These are phyloP conservation scores for Drosophila mimetica DNA, from an alignment of 2,888 invertebrate species.

Conservation along the genomic window DNA sequence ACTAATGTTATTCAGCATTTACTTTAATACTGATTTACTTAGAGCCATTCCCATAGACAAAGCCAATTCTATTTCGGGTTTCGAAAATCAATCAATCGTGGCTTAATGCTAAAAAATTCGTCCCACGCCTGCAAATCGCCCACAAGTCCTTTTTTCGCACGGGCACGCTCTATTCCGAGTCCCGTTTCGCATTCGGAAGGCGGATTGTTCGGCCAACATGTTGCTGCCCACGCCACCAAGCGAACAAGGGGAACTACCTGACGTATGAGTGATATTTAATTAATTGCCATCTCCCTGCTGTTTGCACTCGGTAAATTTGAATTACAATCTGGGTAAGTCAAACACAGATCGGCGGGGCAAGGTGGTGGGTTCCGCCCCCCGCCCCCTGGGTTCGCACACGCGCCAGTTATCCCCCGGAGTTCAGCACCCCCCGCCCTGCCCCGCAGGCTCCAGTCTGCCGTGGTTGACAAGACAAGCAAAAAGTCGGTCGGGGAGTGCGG, in stretches of 20 bases:
- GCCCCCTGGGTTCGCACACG: background rate
- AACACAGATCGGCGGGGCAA: slow-evolving; percentile 5
- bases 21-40: background rate
- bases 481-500: slow-evolving; percentile 17
- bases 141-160: background rate
- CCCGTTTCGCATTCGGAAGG: slow-evolving; percentile 22
- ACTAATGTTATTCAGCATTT: no score
- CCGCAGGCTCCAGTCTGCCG: slow-evolving; percentile 18
- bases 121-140: background rate
- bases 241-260: slow-evolving; percentile 29
- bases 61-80: background rate
- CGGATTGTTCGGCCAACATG: slow-evolving; percentile 5
- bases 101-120: slow-evolving; percentile 1
- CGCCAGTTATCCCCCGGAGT: background rate
- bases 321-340: slow-evolving; percentile 21
- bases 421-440: background rate
- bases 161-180: slow-evolving; percentile 8
- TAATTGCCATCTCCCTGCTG: slow-evolving; percentile 57
- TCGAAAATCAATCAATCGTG: background rate
- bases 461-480: slow-evolving; percentile 27
- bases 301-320: slow-evolving; percentile 32
- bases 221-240: background rate
- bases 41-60: background rate
- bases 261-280: slow-evolving; percentile 71
- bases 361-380: background rate